A percentile compares a stretch with the other conserved stretches of the same genome.
These are phyloP conservation scores for Vireo griseus DNA, from an alignment of 2,797 vertebrate genomes.

Conservation along the genomic window DNA sequence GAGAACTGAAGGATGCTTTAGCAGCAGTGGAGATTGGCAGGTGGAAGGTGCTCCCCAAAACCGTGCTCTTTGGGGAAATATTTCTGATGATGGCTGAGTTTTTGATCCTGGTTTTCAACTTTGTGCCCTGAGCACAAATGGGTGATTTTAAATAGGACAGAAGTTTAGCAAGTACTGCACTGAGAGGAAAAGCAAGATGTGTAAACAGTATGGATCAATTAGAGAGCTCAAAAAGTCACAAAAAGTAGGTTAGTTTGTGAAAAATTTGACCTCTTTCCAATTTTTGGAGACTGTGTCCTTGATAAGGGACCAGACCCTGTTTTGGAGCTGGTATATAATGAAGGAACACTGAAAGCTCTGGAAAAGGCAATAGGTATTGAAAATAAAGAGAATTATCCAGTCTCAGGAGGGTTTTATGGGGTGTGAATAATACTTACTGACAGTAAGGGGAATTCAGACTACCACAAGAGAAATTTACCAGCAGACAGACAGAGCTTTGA, in stretches of 20 bases:
- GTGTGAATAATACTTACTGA: background rate
- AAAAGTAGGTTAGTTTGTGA: background rate
- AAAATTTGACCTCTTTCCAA: background rate
- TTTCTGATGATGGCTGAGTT: background rate
- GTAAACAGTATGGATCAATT: background rate
- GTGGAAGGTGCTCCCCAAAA: background rate
- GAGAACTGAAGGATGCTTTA: background rate
- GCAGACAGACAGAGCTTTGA: background rate
- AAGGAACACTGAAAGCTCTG: background rate
- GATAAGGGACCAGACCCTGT: background rate
- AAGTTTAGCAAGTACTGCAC: background rate
- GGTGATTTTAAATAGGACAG: background rate
- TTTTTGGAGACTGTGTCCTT: background rate
- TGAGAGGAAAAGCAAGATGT: background rate
- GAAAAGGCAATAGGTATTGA: background rate
- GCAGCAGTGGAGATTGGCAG: background rate
- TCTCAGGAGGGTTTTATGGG: background rate
- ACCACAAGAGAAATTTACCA: background rate
- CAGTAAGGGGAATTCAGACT: background rate
- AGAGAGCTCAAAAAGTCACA: background rate
- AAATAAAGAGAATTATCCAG: background rate
- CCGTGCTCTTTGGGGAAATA: rapidly evolving
- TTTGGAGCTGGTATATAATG: background rate
- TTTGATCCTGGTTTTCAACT: background rate
- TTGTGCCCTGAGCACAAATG: background rate